phyloP scores from a whole-genome alignment of 1,140 invertebrate genomes.

The Calliopsis andreniformis region DNA sequence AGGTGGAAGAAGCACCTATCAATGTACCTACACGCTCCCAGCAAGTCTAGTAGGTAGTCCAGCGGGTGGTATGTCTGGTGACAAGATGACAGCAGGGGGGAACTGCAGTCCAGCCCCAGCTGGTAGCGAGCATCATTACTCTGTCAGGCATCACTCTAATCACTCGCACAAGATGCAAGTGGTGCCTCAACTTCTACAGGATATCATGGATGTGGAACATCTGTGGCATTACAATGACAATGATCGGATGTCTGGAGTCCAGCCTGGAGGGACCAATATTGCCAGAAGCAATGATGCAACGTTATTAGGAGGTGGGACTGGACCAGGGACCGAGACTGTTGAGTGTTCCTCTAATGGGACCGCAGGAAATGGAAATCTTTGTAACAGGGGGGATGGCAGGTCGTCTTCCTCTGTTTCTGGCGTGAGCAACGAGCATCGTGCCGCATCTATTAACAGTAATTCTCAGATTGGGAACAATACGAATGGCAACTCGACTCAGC shows the following conservation, averaged over 20 bases:
- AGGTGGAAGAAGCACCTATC: conserved; percentile 97
- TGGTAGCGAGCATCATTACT: conserved; percentile 77
- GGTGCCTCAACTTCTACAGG: conserved; percentile 83
- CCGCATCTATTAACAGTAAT: conserved; percentile 45
- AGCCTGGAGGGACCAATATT: conserved; percentile 31
- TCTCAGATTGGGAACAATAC: conserved; percentile 55
- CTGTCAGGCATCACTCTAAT: conserved; percentile 76
- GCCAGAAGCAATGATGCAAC: conserved; percentile 40
- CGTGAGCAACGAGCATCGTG: conserved; percentile 62
- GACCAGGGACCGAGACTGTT: conserved; percentile 36
- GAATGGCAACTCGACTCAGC: conserved; percentile 84
- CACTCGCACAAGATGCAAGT: conserved; percentile 78
- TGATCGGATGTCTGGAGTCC: conserved; percentile 70
- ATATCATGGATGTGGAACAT: conserved; percentile 97
- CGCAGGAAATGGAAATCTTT: conserved; percentile 76
- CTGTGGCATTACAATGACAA: conserved; percentile 94
- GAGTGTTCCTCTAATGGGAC: conserved; percentile 58
- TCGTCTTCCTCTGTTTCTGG: conserved; percentile 57
- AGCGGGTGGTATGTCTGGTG: conserved; percentile 73
- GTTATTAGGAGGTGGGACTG: conserved; percentile 22
- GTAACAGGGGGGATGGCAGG: conserved; percentile 57
- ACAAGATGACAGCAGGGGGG: conserved; percentile 73
- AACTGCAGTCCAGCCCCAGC: conserved; percentile 77
- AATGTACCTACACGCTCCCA: conserved; percentile 93
- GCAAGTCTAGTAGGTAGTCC: conserved; percentile 84